These are phyloP conservation scores for Phalera bucephala DNA, from an alignment of 2,888 invertebrate genomes.

Conservation along the genomic window DNA sequence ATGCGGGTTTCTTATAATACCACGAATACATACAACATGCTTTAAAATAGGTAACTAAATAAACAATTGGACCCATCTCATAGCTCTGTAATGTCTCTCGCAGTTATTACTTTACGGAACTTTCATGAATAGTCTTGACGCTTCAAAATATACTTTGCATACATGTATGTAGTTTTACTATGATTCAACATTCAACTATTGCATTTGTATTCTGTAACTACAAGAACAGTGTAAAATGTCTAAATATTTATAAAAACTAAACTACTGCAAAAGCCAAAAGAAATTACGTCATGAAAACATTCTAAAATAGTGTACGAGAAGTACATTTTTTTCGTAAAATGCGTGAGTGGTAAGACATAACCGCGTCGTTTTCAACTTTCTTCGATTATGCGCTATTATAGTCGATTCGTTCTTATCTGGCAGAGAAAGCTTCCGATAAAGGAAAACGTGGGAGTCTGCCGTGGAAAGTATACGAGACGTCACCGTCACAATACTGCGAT, in stretches of 20 bases:
- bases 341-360: conserved; percentile 25
- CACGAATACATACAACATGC: background rate
- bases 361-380: conserved; percentile 38
- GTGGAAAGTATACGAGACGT: conserved; percentile 65
- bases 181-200: too few relatives aligned
- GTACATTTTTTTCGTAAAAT: conserved; percentile 9
- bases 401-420: conserved; percentile 64
- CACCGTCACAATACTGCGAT: conserved; percentile 48
- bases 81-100: conserved; percentile 1
- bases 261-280: too few relatives aligned
- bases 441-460: conserved; percentile 75
- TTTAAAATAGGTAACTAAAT: background rate
- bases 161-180: too few relatives aligned
- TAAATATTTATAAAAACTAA: too few relatives aligned
- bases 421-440: conserved; percentile 71
- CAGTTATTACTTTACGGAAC: too few relatives aligned
- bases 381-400: conserved; percentile 57
- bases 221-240: too few relatives aligned
- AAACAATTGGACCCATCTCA: background rate
- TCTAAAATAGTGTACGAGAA: conserved; percentile 13
- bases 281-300: conserved; percentile 18
- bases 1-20: conserved; percentile 63
- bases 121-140: too few relatives aligned
- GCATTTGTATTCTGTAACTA: too few relatives aligned
- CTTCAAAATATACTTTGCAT: too few relatives aligned